A percentile compares a stretch with the other conserved stretches of the same genome.
Conservation (phyloP, 2,113 vertebrate species). For the Apodemus speciosus region DNA sequence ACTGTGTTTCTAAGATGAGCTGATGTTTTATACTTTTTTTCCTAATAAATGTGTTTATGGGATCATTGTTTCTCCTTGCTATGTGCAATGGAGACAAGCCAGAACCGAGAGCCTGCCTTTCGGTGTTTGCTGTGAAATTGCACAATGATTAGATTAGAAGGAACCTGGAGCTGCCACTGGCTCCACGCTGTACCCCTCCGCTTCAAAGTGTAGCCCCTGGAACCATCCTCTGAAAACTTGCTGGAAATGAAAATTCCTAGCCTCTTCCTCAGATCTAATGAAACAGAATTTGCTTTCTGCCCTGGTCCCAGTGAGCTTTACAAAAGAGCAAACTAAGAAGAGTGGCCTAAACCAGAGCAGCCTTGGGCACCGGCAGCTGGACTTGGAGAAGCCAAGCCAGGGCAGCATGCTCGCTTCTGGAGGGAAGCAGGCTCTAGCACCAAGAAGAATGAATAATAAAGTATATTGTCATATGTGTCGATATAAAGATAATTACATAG, state of each 20-base stretch:
- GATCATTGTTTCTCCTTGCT: conserved; percentile 14
- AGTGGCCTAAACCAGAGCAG: neutral
- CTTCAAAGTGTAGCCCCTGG: neutral
- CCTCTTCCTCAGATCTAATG: neutral
- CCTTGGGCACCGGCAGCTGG: neutral
- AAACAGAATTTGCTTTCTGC: neutral
- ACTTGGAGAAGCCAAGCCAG: neutral
- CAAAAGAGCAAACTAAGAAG: too few relatives aligned
- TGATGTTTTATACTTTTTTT: neutral
- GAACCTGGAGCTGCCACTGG: neutral
- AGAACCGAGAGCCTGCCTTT: neutral
- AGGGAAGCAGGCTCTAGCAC: neutral
- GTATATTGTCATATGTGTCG: neutral
- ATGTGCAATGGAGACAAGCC: neutral
- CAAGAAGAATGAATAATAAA: neutral
- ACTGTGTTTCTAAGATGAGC: conserved; percentile 25
- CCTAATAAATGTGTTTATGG: neutral
- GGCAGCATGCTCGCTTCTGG: neutral
- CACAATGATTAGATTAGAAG: neutral
- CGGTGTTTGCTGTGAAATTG: neutral
- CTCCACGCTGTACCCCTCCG: neutral
- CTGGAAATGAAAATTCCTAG: neutral
- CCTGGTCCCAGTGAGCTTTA: neutral
- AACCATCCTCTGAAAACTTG: neutral
- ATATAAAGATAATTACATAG: neutral